A percentile compares a stretch with the other conserved stretches of the same genome.
Conservation (phyloP, 2,888 invertebrate species). For the Papilio gigon region DNA sequence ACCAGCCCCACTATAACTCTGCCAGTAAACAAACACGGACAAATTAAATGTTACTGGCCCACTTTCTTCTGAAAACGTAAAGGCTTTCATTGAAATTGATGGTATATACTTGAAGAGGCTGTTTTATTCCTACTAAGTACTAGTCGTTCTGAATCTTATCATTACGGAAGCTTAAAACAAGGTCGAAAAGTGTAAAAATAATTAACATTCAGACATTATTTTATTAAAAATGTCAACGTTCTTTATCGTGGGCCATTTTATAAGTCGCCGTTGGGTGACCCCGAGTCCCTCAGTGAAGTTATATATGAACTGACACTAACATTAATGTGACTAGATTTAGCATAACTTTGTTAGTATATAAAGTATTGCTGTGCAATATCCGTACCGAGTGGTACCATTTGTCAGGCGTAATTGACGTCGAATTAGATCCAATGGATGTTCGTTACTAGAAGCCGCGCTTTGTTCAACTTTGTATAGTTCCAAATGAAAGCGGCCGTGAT, state of each 20-base stretch:
- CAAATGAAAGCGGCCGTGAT: slow-evolving; percentile 21
- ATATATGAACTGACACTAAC: too few species aligned
- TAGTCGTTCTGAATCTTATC: background rate
- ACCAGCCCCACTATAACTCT: slow-evolving; percentile 31
- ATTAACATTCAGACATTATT: too few species aligned
- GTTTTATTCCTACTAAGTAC: background rate
- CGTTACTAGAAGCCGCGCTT: slow-evolving; percentile 15
- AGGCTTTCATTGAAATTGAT: slow-evolving; percentile 19
- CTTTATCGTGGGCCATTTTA: too few species aligned
- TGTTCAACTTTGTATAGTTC: slow-evolving; percentile 12
- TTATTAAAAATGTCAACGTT: too few species aligned
- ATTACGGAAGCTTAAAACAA: too few species aligned
- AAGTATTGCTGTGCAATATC: slow-evolving; percentile 39
- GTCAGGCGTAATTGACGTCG: slow-evolving; percentile 43
- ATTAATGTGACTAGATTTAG: background rate
- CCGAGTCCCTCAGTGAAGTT: too few species aligned
- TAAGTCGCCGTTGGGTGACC: too few species aligned
- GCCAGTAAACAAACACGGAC: slow-evolving; percentile 38
- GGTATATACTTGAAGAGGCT: slow-evolving; percentile 1
- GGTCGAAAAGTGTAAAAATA: too few species aligned
- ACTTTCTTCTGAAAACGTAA: slow-evolving; percentile 27
- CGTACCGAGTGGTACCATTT: slow-evolving; percentile 50
- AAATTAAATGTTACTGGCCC: slow-evolving; percentile 38
- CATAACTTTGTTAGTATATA: slow-evolving; percentile 40
- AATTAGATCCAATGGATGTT: slow-evolving; percentile 44